Base-by-base conservation (phyloP, 2,113 vertebrate genomes). In the Melanerpes formicivorus region DNA sequence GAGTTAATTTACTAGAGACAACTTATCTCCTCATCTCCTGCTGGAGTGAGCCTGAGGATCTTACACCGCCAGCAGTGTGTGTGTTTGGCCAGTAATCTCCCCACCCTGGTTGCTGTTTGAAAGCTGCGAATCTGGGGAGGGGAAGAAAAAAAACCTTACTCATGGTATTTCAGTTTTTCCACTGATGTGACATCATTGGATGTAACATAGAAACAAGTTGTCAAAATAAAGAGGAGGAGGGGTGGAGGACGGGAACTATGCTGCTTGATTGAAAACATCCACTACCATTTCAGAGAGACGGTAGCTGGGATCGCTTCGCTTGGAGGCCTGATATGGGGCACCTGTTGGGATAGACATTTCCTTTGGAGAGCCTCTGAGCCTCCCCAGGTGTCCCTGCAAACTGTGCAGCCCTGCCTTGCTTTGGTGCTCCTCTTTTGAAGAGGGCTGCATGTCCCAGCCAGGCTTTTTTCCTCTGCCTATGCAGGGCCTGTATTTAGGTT, bases 171-270 rank as follows among this genome's bases (percentile, higher is more conserved):
- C 92, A 95, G 56, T 93, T 96, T 97, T 97, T 96, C 96, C 96
- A 94, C 82, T 84, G 72, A 78, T 84, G 87, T 97, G 95, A 97
- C 95, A 95, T 97, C 96, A 96, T 88, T 94, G n/a, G 48, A 73
- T 95, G 40, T 75, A 83, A 75, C 88, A 73, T 80, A 93, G 90
- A 94, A 93, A 95, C 92, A 90, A 50, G 93, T 94, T 96, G 95
- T 94, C 94, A 94, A 93, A 92, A 95, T 86, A 92, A 81, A 90
- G 80, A 70, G 70, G 72, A 54, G 34, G 48, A 0, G 0, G 10
- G 6, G 32, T 74, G 88, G 62, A 93, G 91, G 90, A 72, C 2
- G 50, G 62, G 94, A 89, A 80, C 71, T 72, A 27, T 11, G 46
- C 58, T 30, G 14, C 69, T 59, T 95, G 91, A 96, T 94, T 84